A percentile compares a stretch with the other conserved stretches of the same genome.
Evolutionary conservation across 2,113 vertebrate species (phyloP).

Genomic region (Poecile atricapillus): DNA sequence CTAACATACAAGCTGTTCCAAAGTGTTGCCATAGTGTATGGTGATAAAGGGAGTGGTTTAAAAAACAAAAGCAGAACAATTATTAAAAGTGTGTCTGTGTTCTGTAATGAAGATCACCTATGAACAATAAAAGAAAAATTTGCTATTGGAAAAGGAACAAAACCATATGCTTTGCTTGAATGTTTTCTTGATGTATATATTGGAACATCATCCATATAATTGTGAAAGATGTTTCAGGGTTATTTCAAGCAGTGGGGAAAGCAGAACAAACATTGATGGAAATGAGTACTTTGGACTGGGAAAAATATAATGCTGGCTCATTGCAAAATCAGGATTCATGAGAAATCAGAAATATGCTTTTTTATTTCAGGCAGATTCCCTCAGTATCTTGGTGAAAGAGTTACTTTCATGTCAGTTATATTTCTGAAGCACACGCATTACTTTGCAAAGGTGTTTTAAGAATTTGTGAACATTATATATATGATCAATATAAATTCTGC

Average conservation of each 20-base stretch:
- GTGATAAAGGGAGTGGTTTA: accelerated
- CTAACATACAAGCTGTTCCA: not conserved
- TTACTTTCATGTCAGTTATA: not conserved
- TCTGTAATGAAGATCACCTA: not conserved
- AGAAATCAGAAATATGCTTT: not conserved
- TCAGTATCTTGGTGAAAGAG: not conserved
- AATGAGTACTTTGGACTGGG: not conserved
- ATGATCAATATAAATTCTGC: not conserved
- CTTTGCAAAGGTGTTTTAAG: not conserved
- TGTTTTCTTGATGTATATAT: not conserved
- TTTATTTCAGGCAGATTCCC: not conserved
- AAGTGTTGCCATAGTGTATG: not conserved
- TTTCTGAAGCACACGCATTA: not conserved
- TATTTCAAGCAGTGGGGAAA: not conserved
- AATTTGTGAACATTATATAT: not conserved
- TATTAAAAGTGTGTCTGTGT: not conserved
- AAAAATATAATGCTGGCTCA: not conserved
- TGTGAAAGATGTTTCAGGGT: not conserved
- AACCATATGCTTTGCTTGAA: not conserved
- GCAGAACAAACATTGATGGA: not conserved
- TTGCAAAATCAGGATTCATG: not conserved
- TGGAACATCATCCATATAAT: not conserved
- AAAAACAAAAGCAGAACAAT: not conserved
- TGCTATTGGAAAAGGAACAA: not conserved
- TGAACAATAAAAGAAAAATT: not conserved